A percentile compares a stretch with the other conserved stretches of the same genome.
Conservation (phyloP, 92 coral and sea anemone genomes). For the Umimayanthus kanabou region DNA sequence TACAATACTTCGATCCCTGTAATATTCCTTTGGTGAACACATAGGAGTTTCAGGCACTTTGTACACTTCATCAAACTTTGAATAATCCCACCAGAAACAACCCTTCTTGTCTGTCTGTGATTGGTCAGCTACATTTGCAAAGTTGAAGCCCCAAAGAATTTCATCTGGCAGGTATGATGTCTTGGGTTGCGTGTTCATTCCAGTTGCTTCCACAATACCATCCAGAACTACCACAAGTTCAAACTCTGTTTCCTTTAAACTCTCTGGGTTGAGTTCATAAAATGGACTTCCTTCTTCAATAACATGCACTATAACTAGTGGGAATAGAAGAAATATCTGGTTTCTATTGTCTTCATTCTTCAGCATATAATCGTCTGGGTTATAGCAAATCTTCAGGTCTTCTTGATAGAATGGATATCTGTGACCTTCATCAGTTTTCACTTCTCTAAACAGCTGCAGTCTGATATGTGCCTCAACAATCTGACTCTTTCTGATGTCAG, state of each 20-base stretch:
- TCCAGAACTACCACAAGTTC: conserved; percentile 86
- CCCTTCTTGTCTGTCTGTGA: conserved; percentile 49
- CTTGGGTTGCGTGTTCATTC: conserved; percentile 89
- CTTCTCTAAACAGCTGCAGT: conserved; percentile 67
- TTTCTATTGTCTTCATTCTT: conserved; percentile 59
- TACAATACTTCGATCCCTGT: not conserved
- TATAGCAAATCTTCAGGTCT: conserved; percentile 76
- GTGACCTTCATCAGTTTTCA: conserved; percentile 71
- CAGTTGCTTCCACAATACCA: conserved; percentile 94
- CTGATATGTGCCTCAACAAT: conserved; percentile 82
- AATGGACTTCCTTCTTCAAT: conserved; percentile 91
- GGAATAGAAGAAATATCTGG: conserved; percentile 75
- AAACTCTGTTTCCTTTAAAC: conserved; percentile 63
- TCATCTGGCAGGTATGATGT: conserved; percentile 87
- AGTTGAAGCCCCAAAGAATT: conserved; percentile 91
- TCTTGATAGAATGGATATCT: conserved; percentile 77
- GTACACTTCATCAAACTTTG: conserved; percentile 64
- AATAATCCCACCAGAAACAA: conserved; percentile 58
- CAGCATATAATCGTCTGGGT: conserved; percentile 49
- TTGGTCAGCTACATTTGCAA: conserved; percentile 59
- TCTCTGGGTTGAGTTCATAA: conserved; percentile 72
- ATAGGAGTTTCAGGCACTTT: conserved; percentile 54
- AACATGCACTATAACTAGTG: conserved; percentile 75
- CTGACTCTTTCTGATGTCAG: conserved; percentile 87
- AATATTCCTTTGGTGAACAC: conserved; percentile 71